These are phyloP conservation scores for Belonocnema kinseyi DNA, from an alignment of 1,140 invertebrate genomes.

Conservation along the genomic window DNA sequence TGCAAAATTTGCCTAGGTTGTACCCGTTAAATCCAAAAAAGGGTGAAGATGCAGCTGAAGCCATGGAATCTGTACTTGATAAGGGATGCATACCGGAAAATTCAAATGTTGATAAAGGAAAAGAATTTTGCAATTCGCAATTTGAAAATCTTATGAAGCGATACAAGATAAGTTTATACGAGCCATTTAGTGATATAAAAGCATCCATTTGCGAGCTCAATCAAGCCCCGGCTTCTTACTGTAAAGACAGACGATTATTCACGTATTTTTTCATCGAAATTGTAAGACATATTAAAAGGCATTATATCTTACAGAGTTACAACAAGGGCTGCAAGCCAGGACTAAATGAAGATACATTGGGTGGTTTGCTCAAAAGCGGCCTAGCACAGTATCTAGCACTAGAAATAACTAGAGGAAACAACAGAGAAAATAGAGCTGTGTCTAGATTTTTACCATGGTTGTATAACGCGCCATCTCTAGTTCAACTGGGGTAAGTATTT, in stretches of 20 bases:
- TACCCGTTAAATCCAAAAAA: no score
- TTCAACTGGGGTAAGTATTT: slow-evolving; percentile 87
- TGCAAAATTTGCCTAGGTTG: no score
- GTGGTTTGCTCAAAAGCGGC: slow-evolving; percentile 95
- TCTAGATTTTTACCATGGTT: slow-evolving; percentile 94
- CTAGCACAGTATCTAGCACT: slow-evolving; percentile 96
- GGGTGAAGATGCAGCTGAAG: no score
- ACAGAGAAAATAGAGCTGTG: slow-evolving; percentile 89
- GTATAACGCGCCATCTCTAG: slow-evolving; percentile 87
- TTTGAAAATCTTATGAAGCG: no score
- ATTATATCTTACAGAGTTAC: slow-evolving; percentile 81
- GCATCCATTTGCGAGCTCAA: no score
- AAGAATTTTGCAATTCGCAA: no score
- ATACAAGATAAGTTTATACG: no score
- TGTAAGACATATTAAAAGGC: slow-evolving; percentile 37
- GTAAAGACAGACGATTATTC: not conserved
- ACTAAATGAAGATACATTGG: slow-evolving; percentile 96
- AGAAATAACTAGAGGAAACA: slow-evolving; percentile 92
- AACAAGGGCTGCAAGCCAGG: slow-evolving; percentile 86
- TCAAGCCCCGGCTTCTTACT: no score
- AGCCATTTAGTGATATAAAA: no score
- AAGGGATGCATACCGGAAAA: no score
- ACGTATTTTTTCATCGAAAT: slow-evolving; percentile 33
- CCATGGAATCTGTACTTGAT: no score
- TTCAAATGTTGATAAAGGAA: no score